A percentile compares a stretch with the other conserved stretches of the same genome.
Conservation (phyloP, 2,888 invertebrate genomes). For the Oligia strigilis region DNA sequence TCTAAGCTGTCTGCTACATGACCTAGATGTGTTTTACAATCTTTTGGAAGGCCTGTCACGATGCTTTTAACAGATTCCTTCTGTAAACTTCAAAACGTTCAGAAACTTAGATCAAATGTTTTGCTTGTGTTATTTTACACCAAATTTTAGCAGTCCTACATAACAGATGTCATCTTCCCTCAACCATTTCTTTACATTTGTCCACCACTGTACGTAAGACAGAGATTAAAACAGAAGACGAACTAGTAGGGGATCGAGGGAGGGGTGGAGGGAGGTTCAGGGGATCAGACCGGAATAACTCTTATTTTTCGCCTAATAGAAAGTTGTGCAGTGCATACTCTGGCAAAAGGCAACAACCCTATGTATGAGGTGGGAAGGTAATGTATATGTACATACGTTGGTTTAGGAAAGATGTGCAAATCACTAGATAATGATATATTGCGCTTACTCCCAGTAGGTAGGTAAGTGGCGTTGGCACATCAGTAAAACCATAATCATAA, state of each 20-base stretch:
- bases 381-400: neutral
- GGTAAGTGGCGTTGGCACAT: neutral
- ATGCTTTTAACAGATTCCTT: neutral
- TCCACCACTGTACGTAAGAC: no score
- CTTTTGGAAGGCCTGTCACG: neutral
- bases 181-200: no score
- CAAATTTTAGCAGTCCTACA: no score
- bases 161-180: no score
- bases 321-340: neutral
- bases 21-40: neutral
- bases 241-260: no score
- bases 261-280: no score
- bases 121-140: neutral
- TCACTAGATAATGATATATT: constrained; percentile 8
- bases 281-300: no score
- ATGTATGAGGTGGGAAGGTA: neutral
- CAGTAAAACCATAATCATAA: neutral
- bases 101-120: neutral
- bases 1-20: neutral
- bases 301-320: neutral
- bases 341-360: neutral
- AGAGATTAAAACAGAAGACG: no score
- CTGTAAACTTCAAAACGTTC: neutral
- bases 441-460: neutral
- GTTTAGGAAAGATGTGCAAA: constrained; percentile 5